Base-by-base conservation (phyloP, 2,888 invertebrate species). In the Stenoptilia bipunctidactyla region DNA sequence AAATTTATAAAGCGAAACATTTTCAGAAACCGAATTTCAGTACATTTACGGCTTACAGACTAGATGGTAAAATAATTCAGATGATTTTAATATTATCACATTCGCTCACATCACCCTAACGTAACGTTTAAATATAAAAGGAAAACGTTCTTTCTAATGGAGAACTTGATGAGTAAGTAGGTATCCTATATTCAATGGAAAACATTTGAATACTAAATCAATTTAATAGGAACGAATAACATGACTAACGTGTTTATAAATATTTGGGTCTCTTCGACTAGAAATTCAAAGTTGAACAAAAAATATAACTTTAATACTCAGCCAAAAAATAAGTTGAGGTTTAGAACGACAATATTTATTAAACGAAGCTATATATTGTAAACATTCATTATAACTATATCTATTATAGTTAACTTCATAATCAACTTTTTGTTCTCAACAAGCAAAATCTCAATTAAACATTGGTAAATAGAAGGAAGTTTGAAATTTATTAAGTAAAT, bases 231-330 rank as follows among this genome's bases (percentile, higher is more conserved):
- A 80, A 79, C 79, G 51, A 65, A 73, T 63, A 63, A 57, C 57
- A 58, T 53, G 53, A 68, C 65, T 64, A 63, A 62, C 56, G 50
- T 60, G 61, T 63, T 59, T 53, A 63, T 65, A 67, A 60, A 55
- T 68, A 74, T 74, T 76, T 77, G 74, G 76, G 74, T 74, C 64
- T 52, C 56, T 49, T 56, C 69, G 82, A 82, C 82, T 83, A 82
- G 82, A 80, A 66, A 69, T 67, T 66, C 62, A 40, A 62, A 66
- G 57, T 49, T 58, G 46, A 52, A 50, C 34, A 44, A 30, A 42
- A 42, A 49, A 51, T 54, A 53, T 53, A 43, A n/a, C n/a, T 47
- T 45, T 39, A 52, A 58, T 53, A 61, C 64, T 59, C 58, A 56
- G 60, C 57, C 59, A 53, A 66, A 67, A 63, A 47, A 52, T 51